Evolutionary conservation across 2,888 invertebrate species (phyloP), one percentile per base, ranked within the genome.

Genomic region (Thera obeliscata): DNA sequence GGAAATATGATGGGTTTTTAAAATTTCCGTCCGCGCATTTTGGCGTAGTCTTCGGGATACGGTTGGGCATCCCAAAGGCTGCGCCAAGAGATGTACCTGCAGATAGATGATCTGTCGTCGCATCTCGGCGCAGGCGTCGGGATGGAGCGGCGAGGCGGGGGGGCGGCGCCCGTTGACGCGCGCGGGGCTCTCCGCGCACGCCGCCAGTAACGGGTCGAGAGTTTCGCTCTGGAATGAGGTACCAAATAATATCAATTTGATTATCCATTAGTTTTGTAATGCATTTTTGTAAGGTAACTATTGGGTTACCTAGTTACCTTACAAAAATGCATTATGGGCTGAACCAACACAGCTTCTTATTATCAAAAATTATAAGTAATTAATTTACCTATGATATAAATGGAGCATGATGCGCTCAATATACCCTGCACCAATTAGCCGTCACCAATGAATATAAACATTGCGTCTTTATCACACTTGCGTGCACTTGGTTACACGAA

Each of bases 131-230:
- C 97, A 93, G 90, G 97, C 97, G 89, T 95, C 95, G 82, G 95
- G 91, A 81, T 94, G 95, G 85, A 95, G 94, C 83, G 95, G 94
- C 82, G 95, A 94, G 82, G 94, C 89, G 85, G 95, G 94, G 89
- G 92, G 94, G 83, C 95, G 94, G 90, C 94, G 87, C 90, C 95
- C 91, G 89, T 93, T 91, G 87, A 86, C 91, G 89, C 94, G 90
- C 93, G 93, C 88, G 92, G 93, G 88, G 88, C 94, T 87, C 88
- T 94, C 93, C 89, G 90, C 87, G 94, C 93, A 88, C 93, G 91
- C 95, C 88, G 93, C 95, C 86, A 96, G 96, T 95, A 97, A 97
- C 95, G 97, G 97, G 96, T 97, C 97, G 95, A 96, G 96, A 95
- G 97, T 96, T 94, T 97, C 97, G 87, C 96, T 96, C 97, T 97